Conservation (phyloP, 2,797 vertebrate genomes). For the Falco peregrinus region DNA sequence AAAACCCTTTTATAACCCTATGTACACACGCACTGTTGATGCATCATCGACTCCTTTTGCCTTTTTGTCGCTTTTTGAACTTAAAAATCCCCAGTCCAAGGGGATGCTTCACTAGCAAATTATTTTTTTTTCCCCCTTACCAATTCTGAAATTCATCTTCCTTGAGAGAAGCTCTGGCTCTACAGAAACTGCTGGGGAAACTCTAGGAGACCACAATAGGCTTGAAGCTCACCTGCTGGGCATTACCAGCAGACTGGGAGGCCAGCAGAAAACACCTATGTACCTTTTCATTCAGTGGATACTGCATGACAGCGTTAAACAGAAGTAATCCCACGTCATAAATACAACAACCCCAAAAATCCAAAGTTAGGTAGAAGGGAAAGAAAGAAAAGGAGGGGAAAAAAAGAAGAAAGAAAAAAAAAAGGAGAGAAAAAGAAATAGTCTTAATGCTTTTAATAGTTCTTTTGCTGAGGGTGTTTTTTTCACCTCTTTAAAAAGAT, state of each 20-base stretch:
- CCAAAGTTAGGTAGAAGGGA: background rate
- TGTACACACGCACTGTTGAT: conserved; percentile 33
- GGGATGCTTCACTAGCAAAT: background rate
- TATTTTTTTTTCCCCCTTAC: background rate
- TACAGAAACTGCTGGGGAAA: background rate
- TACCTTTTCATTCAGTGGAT: conserved; percentile 70
- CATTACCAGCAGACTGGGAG: background rate
- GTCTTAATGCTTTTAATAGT: conserved; percentile 60
- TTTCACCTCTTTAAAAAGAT: conserved; percentile 52
- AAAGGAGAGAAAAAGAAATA: background rate
- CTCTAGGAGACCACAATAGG: background rate
- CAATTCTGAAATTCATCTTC: background rate
- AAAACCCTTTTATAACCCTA: conserved; percentile 50
- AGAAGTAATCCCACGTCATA: conserved; percentile 50
- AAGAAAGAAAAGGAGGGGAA: background rate
- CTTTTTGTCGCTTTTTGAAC: background rate
- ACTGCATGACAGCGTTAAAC: conserved; percentile 56
- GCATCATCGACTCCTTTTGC: background rate
- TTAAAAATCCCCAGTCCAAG: background rate
- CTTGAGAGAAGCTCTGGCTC: background rate
- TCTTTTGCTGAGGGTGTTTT: conserved; percentile 43
- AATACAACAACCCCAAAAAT: conserved; percentile 63
- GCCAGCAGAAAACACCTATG: conserved; percentile 41
- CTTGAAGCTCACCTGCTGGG: background rate
- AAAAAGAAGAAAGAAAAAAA: rapidly evolving